Percentiles rank a stretch among this genome's conserved stretches.
These are phyloP conservation scores for Neogale vison DNA, from an alignment of 2,113 vertebrate genomes.

Conservation along the genomic window DNA sequence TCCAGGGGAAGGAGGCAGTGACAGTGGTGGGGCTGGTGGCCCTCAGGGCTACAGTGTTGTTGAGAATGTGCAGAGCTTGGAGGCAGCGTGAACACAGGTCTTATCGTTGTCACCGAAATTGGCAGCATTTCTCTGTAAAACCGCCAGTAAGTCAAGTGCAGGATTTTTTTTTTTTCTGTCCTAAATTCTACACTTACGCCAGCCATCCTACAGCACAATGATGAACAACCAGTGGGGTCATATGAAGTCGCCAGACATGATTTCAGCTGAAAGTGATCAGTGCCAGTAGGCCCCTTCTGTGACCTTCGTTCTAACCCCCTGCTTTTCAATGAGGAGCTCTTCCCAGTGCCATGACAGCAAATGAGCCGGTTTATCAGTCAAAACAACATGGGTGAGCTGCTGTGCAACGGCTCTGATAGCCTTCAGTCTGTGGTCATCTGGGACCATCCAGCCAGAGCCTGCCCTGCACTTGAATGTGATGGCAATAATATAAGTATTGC, in stretches of 20 bases:
- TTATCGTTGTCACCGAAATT: slow-evolving; percentile 23
- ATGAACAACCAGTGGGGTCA: not conserved
- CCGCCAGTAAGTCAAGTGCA: not conserved
- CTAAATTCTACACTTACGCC: not conserved
- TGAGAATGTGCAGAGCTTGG: not conserved
- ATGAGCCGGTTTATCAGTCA: slow-evolving; percentile 64
- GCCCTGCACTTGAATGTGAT: not conserved
- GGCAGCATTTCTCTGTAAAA: not conserved
- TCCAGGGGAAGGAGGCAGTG: not conserved
- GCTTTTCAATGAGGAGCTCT: not conserved
- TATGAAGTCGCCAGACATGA: not conserved
- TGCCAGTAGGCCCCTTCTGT: not conserved
- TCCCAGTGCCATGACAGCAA: slow-evolving; percentile 49
- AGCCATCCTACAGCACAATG: slow-evolving; percentile 22
- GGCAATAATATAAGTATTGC: not conserved
- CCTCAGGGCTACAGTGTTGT: not conserved
- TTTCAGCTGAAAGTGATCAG: not conserved
- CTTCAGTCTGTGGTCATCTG: slow-evolving; percentile 41
- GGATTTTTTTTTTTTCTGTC: not conserved
- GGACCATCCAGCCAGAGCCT: not conserved
- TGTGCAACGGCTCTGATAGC: slow-evolving; percentile 28
- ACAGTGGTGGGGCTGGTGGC: not conserved
- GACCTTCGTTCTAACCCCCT: not conserved
- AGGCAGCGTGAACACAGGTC: not conserved
- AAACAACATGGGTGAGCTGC: slow-evolving; percentile 52